Percentiles rank a stretch among this genome's conserved stretches.
phyloP scores from a whole-genome alignment of 2,888 invertebrate species.

The Aphidius colemani region DNA sequence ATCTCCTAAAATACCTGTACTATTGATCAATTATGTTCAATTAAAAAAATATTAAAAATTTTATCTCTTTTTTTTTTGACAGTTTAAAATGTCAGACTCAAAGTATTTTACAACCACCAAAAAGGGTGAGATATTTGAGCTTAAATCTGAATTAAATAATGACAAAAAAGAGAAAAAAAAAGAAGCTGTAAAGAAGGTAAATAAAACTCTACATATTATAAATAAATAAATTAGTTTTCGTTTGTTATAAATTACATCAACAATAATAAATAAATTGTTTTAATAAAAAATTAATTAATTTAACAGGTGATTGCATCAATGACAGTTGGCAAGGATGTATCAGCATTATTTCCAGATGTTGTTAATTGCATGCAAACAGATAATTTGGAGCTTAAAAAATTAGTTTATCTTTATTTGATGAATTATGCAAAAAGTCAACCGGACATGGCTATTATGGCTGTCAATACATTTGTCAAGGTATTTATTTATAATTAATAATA shows the following conservation, averaged over 20 bases:
- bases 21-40: neutral
- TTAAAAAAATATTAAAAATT: neutral
- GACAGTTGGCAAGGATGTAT: conserved; percentile 99
- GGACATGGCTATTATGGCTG: conserved; percentile 99
- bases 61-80: conserved; percentile 17
- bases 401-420: conserved; percentile 98
- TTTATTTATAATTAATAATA: conserved; percentile 28
- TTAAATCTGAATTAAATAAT: conserved; percentile 98
- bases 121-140: conserved; percentile 99
- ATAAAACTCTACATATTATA: too few species aligned
- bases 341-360: conserved; percentile 97
- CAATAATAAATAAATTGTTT: neutral
- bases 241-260: neutral
- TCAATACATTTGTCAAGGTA: conserved; percentile 99
- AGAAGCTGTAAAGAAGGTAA: conserved; percentile 98
- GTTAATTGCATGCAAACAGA: conserved; percentile 99
- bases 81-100: conserved; percentile 89
- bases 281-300: too few species aligned
- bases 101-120: conserved; percentile 99
- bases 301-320: conserved; percentile 95
- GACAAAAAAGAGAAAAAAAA: conserved; percentile 99
- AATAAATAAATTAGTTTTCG: too few species aligned
- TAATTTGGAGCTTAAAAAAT: conserved; percentile 96
- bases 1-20: neutral
- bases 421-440: conserved; percentile 99